Conservation (phyloP, 2,797 vertebrate species). For the Morus bassanus region DNA sequence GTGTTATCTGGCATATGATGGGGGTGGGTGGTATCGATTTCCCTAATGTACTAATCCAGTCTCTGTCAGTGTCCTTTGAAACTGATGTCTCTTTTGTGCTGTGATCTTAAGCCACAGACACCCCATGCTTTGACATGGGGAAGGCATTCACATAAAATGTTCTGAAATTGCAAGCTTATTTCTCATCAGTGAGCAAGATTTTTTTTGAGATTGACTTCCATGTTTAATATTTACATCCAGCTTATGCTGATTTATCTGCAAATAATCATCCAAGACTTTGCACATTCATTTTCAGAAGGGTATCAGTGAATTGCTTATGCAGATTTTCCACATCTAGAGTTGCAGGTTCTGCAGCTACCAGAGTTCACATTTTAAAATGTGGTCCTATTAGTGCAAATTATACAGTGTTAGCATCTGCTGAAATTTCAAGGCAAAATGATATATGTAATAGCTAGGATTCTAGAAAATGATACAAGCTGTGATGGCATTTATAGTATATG, state of each 20-base stretch:
- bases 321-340: not conserved
- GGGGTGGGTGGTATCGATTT: not conserved
- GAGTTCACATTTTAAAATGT: not conserved
- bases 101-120: not conserved
- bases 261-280: not conserved
- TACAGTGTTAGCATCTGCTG: not conserved
- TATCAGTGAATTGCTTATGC: not conserved
- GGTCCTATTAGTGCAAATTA: not conserved
- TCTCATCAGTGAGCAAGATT: not conserved
- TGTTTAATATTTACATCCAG: not conserved
- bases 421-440: not conserved
- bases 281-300: not conserved
- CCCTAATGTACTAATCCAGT: not conserved
- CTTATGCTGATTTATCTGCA: not conserved
- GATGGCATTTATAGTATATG: not conserved
- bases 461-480: not conserved
- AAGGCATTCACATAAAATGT: not conserved
- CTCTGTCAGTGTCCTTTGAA: not conserved
- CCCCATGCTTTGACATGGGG: not conserved
- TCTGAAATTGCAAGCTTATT: not conserved
- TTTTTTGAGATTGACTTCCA: not conserved
- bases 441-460: not conserved
- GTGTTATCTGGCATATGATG: not conserved
- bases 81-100: not conserved
- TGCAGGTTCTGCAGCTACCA: not conserved